Base-by-base conservation (phyloP, 2,113 vertebrate species). In the Actinemys pallida region DNA sequence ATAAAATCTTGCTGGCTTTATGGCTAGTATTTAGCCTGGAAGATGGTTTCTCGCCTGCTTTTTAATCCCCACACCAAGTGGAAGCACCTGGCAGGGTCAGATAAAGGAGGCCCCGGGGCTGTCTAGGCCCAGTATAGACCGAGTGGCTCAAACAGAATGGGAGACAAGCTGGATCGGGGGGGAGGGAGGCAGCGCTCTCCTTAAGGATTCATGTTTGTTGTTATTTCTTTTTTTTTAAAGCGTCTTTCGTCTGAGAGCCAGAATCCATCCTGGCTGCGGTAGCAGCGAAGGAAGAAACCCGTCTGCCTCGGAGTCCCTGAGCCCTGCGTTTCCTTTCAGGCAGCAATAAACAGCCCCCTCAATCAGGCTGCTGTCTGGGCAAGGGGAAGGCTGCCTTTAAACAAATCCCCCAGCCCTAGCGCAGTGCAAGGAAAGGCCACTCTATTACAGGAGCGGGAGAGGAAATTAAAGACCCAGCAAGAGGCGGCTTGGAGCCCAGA, bases 1-100 rank as follows among this genome's bases (percentile, higher is more conserved):
- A 45, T 7, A 31, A 52, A 86, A 8, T 35, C 20, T 13, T 2
- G 14, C 0, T 0, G 31, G 9, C 31, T 86, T 92, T 54, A 45
- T 24, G 14, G 31, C 1, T 69, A 24, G 20, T 75, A 80, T 83
- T 81, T 3, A 84, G 45, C 42, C 59, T 86, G 8, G 10, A 56
- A 2, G 49, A 90, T 5, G 17, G 8, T 14, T 5, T 5, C 22
- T 39, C 10, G 11, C 57, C 79, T 42, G 5, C 54, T 6, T 79
- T 87, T 54, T 65, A 87, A 79, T 79, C 42, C 62, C 20, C n/a
- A 8, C 42, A 57, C 35, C 65, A 53, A 81, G 27, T 5, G 24
- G 49, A n/a, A 9, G 7, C 14, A 81, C n/a, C 16, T 56, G 31
- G 52, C 78, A 9, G 29, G 31, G 45, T 29, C 42, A 27, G 50